Percentiles rank a stretch among this genome's conserved stretches.
phyloP scores from a whole-genome alignment of 1,140 invertebrate genomes.

The Drosophila nigrodunni region DNA sequence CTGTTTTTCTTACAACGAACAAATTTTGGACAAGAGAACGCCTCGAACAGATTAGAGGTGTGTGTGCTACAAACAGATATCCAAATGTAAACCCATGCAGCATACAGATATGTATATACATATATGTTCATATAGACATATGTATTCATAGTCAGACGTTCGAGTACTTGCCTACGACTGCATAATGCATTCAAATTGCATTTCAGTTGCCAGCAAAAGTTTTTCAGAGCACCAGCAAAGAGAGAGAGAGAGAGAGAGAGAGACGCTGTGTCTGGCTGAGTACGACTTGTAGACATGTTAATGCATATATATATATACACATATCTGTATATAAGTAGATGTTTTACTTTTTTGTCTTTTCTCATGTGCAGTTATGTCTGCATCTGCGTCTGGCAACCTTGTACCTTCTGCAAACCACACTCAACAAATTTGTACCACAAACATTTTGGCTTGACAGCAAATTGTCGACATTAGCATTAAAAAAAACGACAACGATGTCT shows the following conservation, averaged over 20 bases:
- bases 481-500: constrained; percentile 12
- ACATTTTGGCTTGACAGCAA: constrained; percentile 30
- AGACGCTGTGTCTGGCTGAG: constrained; percentile 35
- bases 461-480: constrained; percentile 42
- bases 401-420: constrained; percentile 14
- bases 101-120: constrained; percentile 12
- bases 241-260: not conserved
- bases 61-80: constrained; percentile 46
- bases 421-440: constrained; percentile 30
- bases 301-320: constrained; percentile 8
- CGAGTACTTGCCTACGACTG: constrained; percentile 20
- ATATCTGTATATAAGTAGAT: constrained; percentile 5
- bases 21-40: constrained; percentile 62
- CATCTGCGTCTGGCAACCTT: constrained; percentile 49
- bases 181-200: constrained; percentile 64
- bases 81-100: not conserved
- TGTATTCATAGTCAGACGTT: constrained; percentile 18
- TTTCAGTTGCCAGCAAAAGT: constrained; percentile 47
- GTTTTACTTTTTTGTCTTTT: not conserved
- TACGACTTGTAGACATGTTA: constrained; percentile 42
- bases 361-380: constrained; percentile 31
- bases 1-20: constrained; percentile 35
- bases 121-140: constrained; percentile 1
- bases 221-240: constrained; percentile 10
- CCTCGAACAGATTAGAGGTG: constrained; percentile 53